Base-by-base conservation (phyloP, 2,888 invertebrate genomes). In the Leptarthrus brevirostris region DNA sequence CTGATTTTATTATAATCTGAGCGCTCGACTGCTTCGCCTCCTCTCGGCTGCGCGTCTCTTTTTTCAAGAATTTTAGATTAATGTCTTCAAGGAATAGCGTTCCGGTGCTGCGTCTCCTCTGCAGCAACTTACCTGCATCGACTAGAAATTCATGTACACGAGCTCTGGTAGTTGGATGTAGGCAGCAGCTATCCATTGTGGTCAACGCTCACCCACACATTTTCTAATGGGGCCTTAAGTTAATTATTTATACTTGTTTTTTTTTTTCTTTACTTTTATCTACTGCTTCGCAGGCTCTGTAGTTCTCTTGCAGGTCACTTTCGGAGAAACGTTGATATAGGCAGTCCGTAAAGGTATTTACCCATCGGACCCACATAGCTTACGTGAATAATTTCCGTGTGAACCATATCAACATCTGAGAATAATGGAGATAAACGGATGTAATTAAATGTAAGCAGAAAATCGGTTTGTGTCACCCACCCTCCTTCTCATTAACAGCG, bases 201-300 rank as follows among this genome's bases (percentile, higher is more conserved):
- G 26, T 47, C 64, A 66, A 14, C 47, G 44, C 10, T 66, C 64
- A 66, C 64, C 64, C 64, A 66, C 64, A 47, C 64, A 66, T 22
- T 26, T 47, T 66, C 64, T 66, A 66, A 66, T 66, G 64, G 16
- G 64, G 26, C 2, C 64, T 47, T 16, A 24, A 66, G 64, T 47
- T 66, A 66, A 66, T 66, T 66, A 66, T 66, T 47, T 66, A 58
- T 36, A 36, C n/a, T 18, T n/a, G 34, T 36, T 58, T 58, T 58
- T 56, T 56, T 30, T 24, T 56, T 30, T 56, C 30, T 58, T 58
- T 58, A 16, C 40, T 40, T n/a, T 12, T 20, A 20, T n/a, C 58
- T 36, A 12, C 40, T 58, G 22, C 18, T 58, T 58, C 36, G n/a
- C 58, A 58, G 34, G 18, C 34, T 58, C 40, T 16, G 36, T 26